These are phyloP conservation scores for Spatulosminthurus flaviceps DNA, from an alignment of 2,888 invertebrate genomes.

Conservation along the genomic window DNA sequence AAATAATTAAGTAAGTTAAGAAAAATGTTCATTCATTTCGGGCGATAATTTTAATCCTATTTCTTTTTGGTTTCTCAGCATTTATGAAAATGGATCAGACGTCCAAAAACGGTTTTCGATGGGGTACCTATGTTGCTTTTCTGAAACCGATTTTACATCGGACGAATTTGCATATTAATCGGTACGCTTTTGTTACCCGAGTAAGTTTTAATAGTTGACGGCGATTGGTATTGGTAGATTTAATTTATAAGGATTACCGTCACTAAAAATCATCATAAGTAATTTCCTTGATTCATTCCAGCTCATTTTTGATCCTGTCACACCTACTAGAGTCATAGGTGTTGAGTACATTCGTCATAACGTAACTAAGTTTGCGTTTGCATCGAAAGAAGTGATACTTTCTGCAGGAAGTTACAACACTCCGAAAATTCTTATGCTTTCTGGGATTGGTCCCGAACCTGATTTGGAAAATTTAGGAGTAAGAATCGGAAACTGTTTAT, in stretches of 20 bases:
- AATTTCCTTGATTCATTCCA: not conserved
- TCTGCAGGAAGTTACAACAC: slow-evolving; percentile 46
- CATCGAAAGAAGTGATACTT: slow-evolving; percentile 47
- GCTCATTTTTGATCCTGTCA: slow-evolving; percentile 33
- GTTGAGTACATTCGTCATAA: slow-evolving; percentile 41
- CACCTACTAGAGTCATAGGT: slow-evolving; percentile 30
- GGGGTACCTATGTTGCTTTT: slow-evolving; percentile 42
- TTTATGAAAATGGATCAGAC: slow-evolving; percentile 47
- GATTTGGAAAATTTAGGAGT: slow-evolving; percentile 39
- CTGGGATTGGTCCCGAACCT: slow-evolving; percentile 44
- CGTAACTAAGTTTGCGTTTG: slow-evolving; percentile 26
- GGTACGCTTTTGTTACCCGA: slow-evolving; percentile 12
- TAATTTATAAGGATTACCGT: too few relatives aligned
- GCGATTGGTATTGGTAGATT: too few relatives aligned
- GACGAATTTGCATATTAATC: slow-evolving; percentile 26
- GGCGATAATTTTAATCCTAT: too few relatives aligned
- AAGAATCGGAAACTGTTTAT: not conserved
- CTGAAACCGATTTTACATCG: slow-evolving; percentile 40
- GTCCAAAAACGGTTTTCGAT: slow-evolving; percentile 34
- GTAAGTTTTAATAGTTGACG: too few relatives aligned
- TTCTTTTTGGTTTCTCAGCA: slow-evolving; percentile 6
- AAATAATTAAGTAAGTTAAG: too few relatives aligned
- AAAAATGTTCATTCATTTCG: too few relatives aligned
- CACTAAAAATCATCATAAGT: not conserved
- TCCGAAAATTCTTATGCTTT: slow-evolving; percentile 45